Conservation (phyloP, 2,888 invertebrate species). For the Platycheirus rosarum region DNA sequence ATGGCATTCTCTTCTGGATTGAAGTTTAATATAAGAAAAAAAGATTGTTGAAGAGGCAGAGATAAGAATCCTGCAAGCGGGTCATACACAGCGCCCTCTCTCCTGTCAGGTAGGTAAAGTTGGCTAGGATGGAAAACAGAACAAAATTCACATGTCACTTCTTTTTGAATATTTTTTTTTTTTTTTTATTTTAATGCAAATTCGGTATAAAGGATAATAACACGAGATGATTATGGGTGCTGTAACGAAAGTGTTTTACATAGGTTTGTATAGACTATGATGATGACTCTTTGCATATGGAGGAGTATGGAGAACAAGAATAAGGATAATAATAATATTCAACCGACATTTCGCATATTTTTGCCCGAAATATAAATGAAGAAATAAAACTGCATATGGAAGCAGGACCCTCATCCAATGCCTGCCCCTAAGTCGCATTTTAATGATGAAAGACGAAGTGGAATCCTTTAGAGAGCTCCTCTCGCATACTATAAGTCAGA, state of each 20-base stretch:
- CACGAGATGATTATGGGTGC: constrained; percentile 24
- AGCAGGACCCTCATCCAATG: constrained; percentile 49
- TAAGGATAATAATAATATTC: constrained; percentile 46
- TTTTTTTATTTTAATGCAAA: constrained; percentile 69
- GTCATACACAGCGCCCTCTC: constrained; percentile 43
- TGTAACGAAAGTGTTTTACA: constrained; percentile 69
- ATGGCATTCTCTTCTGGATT: constrained; percentile 36
- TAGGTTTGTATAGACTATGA: constrained; percentile 33
- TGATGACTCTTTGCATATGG: constrained; percentile 29
- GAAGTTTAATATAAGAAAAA: constrained; percentile 36
- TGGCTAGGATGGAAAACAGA: constrained; percentile 11
- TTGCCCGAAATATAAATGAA: constrained; percentile 9
- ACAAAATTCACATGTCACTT: constrained; percentile 41
- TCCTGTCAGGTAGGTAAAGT: constrained; percentile 8
- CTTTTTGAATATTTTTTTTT: constrained; percentile 36
- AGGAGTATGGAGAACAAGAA: background rate
- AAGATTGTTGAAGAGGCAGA: constrained; percentile 40
- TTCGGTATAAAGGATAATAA: constrained; percentile 40
- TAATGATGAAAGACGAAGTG: constrained; percentile 66
- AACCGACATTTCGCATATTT: constrained; percentile 56
- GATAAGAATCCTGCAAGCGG: constrained; percentile 63
- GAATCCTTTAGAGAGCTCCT: constrained; percentile 30
- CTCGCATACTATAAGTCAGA: background rate
- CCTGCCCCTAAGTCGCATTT: constrained; percentile 72
- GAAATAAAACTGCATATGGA: constrained; percentile 11